Base-by-base conservation (phyloP, 2,113 vertebrate genomes). In the Platysteira castanea region DNA sequence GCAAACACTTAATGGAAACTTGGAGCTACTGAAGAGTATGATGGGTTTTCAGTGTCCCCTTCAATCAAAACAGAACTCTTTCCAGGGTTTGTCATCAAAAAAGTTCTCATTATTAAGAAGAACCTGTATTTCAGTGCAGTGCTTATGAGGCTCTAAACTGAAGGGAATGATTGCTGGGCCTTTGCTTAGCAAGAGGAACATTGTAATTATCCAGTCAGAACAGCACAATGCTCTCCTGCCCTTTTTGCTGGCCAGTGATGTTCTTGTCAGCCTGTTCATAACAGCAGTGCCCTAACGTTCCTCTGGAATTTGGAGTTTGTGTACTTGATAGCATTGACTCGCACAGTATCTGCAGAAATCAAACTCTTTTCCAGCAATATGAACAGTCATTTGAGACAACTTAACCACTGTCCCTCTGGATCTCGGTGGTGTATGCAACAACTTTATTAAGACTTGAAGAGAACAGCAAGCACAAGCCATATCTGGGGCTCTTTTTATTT, bases 401-500 rank as follows among this genome's bases (percentile, higher is more conserved):
- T 83, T 76, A 28, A 27, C n/a, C 24, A 1, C 15, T 37, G 23
- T 54, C 35, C 46, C 41, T 84, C 33, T 65, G 46, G 35, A 24
- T 87, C 39, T 74, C 4, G 3, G n/a, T 79, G 19, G 6, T 44
- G 18, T 74, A 26, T 0, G 0, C 28, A 33, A 24, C 0, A 4
- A 28, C 47, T 68, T 67, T 15, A 9, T 61, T 54, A 24, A 44
- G 42, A 67, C 44, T 28, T 75, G 53, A 68, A 39, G n/a, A 78
- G 47, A 91, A 57, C 27, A 46, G 76, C 16, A 47, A 52, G n/a
- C 78, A 68, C 44, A 78, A 60, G 11, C 19, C 49, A 7, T 20
- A 6, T 78, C 54, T 79, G 16, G 27, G 59, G 13, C 26, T 75
- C 46, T 50, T 75, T 85, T 73, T 67, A 53, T 73, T 91, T 90